Percentiles rank a stretch among this genome's conserved stretches.
These are phyloP conservation scores for Percina caprodes DNA, from an alignment of 2,113 vertebrate genomes.

Conservation along the genomic window DNA sequence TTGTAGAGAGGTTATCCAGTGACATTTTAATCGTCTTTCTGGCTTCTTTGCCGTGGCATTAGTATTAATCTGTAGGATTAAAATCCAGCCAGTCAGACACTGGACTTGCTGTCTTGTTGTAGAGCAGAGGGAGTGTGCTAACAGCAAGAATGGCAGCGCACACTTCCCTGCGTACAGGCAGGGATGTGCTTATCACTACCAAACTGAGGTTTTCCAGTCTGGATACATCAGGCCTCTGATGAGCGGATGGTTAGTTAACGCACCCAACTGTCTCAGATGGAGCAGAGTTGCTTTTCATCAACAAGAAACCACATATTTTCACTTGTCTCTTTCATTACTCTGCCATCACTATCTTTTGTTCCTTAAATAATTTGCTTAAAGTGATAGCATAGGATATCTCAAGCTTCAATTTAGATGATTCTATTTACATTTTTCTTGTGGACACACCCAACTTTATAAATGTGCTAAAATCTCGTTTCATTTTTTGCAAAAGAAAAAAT, in stretches of 20 bases:
- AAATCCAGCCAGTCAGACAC: conserved; percentile 68
- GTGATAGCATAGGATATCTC: background rate
- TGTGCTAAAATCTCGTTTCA: background rate
- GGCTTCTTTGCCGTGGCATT: conserved; percentile 78
- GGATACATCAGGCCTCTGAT: conserved; percentile 37
- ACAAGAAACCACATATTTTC: conserved; percentile 10
- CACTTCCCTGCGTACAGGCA: conserved; percentile 20
- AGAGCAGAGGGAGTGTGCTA: conserved; percentile 36
- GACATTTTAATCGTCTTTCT: conserved; percentile 85
- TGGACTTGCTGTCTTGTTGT: conserved; percentile 64
- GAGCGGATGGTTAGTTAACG: conserved; percentile 34
- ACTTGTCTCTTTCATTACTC: background rate
- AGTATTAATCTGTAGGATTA: conserved; percentile 81
- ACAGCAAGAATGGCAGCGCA: conserved; percentile 28
- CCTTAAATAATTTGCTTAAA: background rate
- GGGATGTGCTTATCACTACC: conserved; percentile 54
- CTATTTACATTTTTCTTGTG: background rate
- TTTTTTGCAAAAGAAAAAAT: background rate
- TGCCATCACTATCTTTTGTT: background rate
- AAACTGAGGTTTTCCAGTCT: conserved; percentile 51
- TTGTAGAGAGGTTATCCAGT: conserved; percentile 80
- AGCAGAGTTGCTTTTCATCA: conserved; percentile 6
- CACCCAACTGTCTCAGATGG: conserved; percentile 1
- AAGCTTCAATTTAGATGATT: background rate
- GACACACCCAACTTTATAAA: background rate